These are phyloP conservation scores for Calliopum simillimum DNA, from an alignment of 2,888 invertebrate genomes.

Conservation along the genomic window DNA sequence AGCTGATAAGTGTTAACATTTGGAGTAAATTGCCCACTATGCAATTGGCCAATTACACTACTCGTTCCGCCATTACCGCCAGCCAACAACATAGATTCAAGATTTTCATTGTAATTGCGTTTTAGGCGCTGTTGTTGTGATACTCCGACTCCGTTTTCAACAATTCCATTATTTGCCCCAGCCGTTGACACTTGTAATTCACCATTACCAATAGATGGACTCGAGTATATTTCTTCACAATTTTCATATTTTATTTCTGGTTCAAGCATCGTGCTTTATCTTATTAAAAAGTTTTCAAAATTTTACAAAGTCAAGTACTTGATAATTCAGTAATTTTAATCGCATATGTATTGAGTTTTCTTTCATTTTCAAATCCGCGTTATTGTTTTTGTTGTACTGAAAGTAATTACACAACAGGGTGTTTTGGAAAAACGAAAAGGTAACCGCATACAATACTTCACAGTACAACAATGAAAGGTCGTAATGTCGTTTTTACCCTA, in stretches of 20 bases:
- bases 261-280: conserved; percentile 35
- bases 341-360: conserved; percentile 3
- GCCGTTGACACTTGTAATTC: neutral
- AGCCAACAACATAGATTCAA: conserved; percentile 9
- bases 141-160: neutral
- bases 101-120: conserved; percentile 27
- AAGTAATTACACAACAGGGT: conserved; percentile 20
- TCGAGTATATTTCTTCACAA: conserved; percentile 44
- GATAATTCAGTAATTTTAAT: conserved; percentile 20
- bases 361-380: conserved; percentile 6
- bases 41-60: neutral
- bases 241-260: conserved; percentile 47
- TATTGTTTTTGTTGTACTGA: conserved; percentile 10
- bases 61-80: neutral
- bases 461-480: no score
- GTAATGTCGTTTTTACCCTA: no score
- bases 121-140: conserved; percentile 18
- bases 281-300: neutral
- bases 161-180: neutral
- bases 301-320: conserved; percentile 12
- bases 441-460: no score
- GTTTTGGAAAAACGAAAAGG: neutral
- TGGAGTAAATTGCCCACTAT: neutral
- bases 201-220: neutral
- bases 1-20: conserved; percentile 1